Conservation (phyloP, 2,888 invertebrate genomes). For the Pherbina coryleti region DNA sequence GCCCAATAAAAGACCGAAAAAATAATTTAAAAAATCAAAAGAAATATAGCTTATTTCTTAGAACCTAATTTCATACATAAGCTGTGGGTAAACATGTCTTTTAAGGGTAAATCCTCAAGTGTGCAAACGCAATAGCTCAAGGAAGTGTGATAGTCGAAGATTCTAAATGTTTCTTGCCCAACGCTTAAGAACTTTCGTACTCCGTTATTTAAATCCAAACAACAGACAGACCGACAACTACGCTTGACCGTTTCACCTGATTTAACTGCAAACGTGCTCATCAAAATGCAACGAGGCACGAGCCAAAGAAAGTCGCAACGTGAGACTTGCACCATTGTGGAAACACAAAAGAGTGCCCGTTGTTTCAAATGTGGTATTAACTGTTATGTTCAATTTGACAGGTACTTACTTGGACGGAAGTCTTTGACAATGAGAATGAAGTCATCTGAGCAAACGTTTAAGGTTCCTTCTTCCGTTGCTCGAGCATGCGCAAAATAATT, state of each 20-base stretch:
- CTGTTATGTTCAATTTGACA: constrained; percentile 23
- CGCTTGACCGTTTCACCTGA: constrained; percentile 63
- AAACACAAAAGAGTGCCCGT: background rate
- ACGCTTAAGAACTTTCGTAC: background rate
- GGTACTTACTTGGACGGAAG: constrained; percentile 31
- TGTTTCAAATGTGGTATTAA: constrained; percentile 20
- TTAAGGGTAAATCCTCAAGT: background rate
- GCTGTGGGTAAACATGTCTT: no score
- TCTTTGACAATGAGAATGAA: constrained; percentile 39
- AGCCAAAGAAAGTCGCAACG: background rate
- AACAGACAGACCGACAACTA: background rate
- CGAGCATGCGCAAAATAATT: constrained; percentile 42
- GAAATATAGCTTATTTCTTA: no score
- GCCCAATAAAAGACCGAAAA: no score
- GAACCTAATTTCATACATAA: no score
- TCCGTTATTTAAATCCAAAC: background rate
- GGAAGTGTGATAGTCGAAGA: background rate
- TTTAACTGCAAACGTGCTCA: constrained; percentile 42
- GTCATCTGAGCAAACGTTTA: constrained; percentile 32
- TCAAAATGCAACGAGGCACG: constrained; percentile 33
- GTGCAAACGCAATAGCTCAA: background rate
- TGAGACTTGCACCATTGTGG: background rate
- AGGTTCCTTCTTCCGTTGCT: constrained; percentile 42
- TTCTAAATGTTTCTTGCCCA: background rate
- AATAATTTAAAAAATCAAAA: no score